These are phyloP conservation scores for Strigamia maritima DNA, from an alignment of 2,888 invertebrate species.

Conservation along the genomic window DNA sequence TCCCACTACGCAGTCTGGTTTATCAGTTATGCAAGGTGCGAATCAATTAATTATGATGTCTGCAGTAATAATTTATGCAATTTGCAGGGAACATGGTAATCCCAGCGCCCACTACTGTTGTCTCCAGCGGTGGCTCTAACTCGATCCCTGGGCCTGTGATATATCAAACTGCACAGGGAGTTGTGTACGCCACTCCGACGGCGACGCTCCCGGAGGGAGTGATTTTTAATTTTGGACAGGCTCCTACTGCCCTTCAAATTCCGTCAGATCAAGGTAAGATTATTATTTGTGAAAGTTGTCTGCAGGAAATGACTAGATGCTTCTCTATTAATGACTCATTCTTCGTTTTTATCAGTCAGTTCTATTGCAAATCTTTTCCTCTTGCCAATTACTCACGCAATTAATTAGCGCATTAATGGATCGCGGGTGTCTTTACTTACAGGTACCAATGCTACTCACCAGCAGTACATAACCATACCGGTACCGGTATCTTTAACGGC, in stretches of 20 bases:
- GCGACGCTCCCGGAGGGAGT: constrained; percentile 47
- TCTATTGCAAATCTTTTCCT: not conserved
- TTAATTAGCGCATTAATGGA: not conserved
- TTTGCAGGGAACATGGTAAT: constrained; percentile 38
- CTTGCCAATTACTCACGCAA: not conserved
- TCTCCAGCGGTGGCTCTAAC: constrained; percentile 20
- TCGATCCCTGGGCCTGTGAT: constrained; percentile 48
- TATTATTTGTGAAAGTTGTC: constrained; percentile 2
- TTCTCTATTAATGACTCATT: not conserved
- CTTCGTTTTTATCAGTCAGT: not conserved
- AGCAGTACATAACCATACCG: constrained; percentile 52
- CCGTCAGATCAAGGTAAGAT: constrained; percentile 43
- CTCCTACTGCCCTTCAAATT: constrained; percentile 35
- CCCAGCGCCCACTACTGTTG: not conserved
- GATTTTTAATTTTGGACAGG: constrained; percentile 52
- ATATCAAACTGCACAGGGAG: constrained; percentile 53
- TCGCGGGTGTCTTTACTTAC: not conserved
- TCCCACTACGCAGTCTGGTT: constrained; percentile 43
- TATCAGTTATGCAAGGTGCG: constrained; percentile 44
- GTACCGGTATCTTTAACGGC: constrained; percentile 51
- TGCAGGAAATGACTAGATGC: not conserved
- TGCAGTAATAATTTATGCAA: not conserved
- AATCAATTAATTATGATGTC: not conserved
- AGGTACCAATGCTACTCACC: constrained; percentile 42
- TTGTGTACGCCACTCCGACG: constrained; percentile 52